These are phyloP conservation scores for Tauraco erythrolophus DNA, from an alignment of 2,113 vertebrate species.

Conservation along the genomic window DNA sequence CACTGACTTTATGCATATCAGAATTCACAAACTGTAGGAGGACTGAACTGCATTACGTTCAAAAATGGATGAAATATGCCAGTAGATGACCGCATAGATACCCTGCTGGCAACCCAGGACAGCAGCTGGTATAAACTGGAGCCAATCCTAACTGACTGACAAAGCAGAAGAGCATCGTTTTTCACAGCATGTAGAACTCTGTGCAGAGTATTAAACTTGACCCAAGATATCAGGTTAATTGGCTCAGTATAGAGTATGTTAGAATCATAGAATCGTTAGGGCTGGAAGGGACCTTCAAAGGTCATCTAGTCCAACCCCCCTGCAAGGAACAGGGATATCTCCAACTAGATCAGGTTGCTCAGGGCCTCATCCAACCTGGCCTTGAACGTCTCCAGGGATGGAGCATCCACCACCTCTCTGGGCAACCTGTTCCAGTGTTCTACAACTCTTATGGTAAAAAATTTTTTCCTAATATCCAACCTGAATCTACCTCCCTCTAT, in stretches of 20 bases:
- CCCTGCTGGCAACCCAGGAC: not conserved
- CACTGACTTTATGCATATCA: not conserved
- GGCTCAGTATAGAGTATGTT: not conserved
- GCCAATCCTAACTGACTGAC: not conserved
- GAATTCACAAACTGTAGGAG: not conserved
- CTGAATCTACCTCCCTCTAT: no score
- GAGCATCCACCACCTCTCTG: no score
- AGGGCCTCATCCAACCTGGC: no score
- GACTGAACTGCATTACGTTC: not conserved
- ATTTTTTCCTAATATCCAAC: no score
- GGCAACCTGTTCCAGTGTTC: no score
- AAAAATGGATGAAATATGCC: not conserved
- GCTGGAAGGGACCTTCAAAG: no score
- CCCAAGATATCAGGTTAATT: not conserved
- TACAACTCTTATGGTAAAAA: no score
- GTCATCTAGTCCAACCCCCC: no score
- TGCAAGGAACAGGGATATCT: no score
- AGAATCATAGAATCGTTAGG: no score
- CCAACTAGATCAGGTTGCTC: no score
- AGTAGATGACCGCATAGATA: not conserved
- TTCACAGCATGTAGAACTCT: not conserved
- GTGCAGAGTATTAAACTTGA: not conserved
- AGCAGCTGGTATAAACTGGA: not conserved
- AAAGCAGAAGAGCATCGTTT: not conserved
- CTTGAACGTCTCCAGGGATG: no score